Conservation (phyloP, 2,888 invertebrate species). For the Diarsia brunnea region DNA sequence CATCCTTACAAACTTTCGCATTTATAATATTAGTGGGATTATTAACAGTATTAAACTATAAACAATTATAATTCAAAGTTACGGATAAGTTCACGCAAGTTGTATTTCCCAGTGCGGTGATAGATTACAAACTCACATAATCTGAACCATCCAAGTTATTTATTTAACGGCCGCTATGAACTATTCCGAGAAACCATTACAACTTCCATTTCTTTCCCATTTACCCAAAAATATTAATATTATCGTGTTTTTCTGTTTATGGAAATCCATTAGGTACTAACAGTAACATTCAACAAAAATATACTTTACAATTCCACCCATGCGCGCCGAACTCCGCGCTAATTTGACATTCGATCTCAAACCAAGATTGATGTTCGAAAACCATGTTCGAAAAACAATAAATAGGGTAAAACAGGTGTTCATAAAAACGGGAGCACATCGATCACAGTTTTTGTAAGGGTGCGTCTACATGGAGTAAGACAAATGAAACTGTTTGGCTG, state of each 20-base stretch:
- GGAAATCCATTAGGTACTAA: background rate
- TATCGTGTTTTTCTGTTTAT: background rate
- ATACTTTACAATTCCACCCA: conserved; percentile 24
- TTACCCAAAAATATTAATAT: background rate
- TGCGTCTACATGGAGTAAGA: conserved; percentile 75
- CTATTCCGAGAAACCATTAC: background rate
- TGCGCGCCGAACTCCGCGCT: conserved; percentile 19
- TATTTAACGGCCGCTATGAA: background rate
- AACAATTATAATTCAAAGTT: background rate
- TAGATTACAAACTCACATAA: background rate
- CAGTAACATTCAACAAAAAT: conserved; percentile 1
- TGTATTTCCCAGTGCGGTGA: too few relatives aligned
- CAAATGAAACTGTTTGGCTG: conserved; percentile 77
- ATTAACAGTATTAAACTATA: background rate
- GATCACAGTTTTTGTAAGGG: conserved; percentile 81
- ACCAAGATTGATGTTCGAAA: conserved; percentile 70
- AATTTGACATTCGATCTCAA: conserved; percentile 57
- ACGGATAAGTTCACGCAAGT: background rate
- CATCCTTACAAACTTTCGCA: too few relatives aligned
- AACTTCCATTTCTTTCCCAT: background rate
- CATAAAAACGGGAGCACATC: conserved; percentile 75
- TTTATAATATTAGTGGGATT: too few relatives aligned
- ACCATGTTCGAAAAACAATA: conserved; percentile 63
- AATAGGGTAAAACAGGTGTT: conserved; percentile 80
- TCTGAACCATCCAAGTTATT: too few relatives aligned